Evolutionary conservation across 2,888 invertebrate species (phyloP), one percentile per base, ranked within the genome.

Genomic region (Drosophila quinaria): DNA sequence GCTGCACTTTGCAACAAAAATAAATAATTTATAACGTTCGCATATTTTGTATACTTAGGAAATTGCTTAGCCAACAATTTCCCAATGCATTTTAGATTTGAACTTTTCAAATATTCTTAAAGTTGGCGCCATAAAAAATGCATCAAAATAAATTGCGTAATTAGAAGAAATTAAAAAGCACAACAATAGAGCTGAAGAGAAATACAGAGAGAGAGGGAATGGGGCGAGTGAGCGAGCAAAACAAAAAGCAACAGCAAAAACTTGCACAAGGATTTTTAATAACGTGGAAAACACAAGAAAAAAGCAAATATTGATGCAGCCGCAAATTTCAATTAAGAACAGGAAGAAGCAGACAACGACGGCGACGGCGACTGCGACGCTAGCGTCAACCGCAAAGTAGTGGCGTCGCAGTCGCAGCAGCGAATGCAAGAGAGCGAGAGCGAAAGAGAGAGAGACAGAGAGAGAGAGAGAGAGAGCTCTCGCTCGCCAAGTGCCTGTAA

Each of bases 281-380:
- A 90, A 90, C 87, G 90, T 90, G 81, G 80, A 88, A 86, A 89
- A 90, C 72, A 87, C 84, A 89, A 90, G 87, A 90, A 90, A 89
- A 88, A 82, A 78, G 87, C 84, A 90, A 89, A 89, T 90, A 90
- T 89, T 89, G 90, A 90, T 90, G 89, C 90, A 90, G 89, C 88
- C 90, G 90, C 91, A 91, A 91, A 90, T 90, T 91, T 90, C 91
- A 90, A 90, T 91, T 91, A 91, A 83, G 87, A 84, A 88, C 90
- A 89, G 83, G 90, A 89, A 86, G 90, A 87, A 87, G 86, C 81
- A 79, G 88, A 76, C 71, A 70, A 65, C 71, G 70, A 61, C 75
- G 65, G 58, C 74, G 72, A 15, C 58, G 49, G 39, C 61, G 52
- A 49, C 80, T 61, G 19, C 76, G 63, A 59, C 59, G 73, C 9